These are phyloP conservation scores for Loriculus beryllinus DNA, from an alignment of 2,797 vertebrate species.

Conservation along the genomic window DNA sequence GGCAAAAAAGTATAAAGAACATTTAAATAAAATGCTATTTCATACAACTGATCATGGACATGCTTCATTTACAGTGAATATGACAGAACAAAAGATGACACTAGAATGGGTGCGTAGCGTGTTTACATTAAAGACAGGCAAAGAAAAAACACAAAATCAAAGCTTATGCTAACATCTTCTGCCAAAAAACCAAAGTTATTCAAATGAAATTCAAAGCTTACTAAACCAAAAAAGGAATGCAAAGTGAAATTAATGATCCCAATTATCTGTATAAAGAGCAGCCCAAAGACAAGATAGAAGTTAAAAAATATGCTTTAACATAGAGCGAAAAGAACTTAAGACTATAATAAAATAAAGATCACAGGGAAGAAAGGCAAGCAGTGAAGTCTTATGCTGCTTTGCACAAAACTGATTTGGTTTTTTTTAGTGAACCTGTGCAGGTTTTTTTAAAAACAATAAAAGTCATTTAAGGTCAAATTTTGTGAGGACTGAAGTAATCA, in stretches of 20 bases:
- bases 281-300: background rate
- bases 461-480: background rate
- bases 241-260: background rate
- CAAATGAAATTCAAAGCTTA: background rate
- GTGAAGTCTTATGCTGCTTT: background rate
- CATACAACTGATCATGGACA: background rate
- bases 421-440: background rate
- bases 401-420: background rate
- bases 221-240: background rate
- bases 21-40: background rate
- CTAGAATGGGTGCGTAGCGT: rapidly evolving
- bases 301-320: background rate
- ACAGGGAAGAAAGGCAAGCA: background rate
- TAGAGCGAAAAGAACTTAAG: background rate
- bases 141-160: background rate
- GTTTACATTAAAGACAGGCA: background rate
- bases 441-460: background rate
- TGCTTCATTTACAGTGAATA: background rate
- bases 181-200: background rate
- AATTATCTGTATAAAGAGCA: background rate
- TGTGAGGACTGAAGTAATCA: background rate
- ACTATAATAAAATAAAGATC: background rate
- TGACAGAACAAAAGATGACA: background rate
- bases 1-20: background rate
- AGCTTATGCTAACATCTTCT: background rate